These are phyloP conservation scores for Panopea generosa DNA, from an alignment of 2,888 invertebrate genomes.

Conservation along the genomic window DNA sequence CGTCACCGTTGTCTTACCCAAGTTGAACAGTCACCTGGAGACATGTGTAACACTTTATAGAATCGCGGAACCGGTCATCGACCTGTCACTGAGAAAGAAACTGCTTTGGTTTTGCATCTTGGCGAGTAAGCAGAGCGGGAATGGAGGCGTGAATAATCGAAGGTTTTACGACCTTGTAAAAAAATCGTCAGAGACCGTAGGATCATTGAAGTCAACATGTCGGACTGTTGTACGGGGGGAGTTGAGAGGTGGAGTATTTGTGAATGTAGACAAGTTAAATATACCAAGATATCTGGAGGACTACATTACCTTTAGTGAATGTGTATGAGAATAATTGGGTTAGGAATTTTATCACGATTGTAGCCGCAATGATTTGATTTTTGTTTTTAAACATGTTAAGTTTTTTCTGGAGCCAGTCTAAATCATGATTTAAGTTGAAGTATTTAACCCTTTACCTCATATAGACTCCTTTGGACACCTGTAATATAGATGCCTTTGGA, in stretches of 20 bases:
- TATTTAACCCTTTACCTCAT: no score
- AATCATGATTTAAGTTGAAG: no score
- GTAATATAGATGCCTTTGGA: no score
- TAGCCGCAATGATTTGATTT: no score
- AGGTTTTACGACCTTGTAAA: conserved; percentile 8
- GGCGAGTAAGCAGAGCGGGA: background rate
- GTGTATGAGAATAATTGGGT: conserved; percentile 18
- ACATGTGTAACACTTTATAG: conserved; percentile 1
- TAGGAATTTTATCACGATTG: no score
- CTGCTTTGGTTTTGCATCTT: background rate
- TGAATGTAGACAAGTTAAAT: conserved; percentile 58
- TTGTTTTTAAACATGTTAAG: no score
- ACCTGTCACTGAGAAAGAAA: background rate
- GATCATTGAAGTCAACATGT: conserved; percentile 61
- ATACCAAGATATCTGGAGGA: conserved; percentile 56
- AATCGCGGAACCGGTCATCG: conserved; percentile 8
- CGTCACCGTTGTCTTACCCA: background rate
- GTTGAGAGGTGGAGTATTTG: conserved; percentile 64
- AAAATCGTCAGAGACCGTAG: conserved; percentile 13
- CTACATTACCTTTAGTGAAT: conserved; percentile 45
- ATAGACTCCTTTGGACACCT: no score
- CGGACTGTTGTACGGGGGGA: conserved; percentile 61
- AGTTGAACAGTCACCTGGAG: background rate
- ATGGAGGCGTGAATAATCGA: background rate
- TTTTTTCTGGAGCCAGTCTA: no score